Evolutionary conservation across 2,888 invertebrate genomes (phyloP).

Genomic region (Drosophila prostipennis): DNA sequence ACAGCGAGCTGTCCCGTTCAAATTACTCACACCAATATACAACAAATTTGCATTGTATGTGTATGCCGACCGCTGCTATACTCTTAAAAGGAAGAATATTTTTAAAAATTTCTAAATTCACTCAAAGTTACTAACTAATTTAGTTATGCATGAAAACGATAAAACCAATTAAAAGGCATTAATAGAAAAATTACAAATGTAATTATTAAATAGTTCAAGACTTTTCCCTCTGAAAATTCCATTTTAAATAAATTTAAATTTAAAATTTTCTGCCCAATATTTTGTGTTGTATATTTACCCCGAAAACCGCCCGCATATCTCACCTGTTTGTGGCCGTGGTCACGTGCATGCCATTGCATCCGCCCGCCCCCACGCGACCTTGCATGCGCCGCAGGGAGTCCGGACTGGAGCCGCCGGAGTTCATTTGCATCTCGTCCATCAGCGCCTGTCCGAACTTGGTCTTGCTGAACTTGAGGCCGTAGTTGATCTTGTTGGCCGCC

Average conservation of each 20-base stretch:
- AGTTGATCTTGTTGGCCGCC: conserved; percentile 91
- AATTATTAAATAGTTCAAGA: no score
- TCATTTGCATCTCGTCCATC: conserved; percentile 88
- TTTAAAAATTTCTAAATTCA: no score
- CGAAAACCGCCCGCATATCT: conserved; percentile 20
- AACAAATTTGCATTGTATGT: no score
- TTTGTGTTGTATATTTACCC: background rate
- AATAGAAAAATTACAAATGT: no score
- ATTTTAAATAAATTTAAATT: background rate
- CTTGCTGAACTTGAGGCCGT: conserved; percentile 87
- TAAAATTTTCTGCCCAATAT: no score
- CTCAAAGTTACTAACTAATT: no score
- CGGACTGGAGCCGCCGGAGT: conserved; percentile 91
- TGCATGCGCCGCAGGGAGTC: conserved; percentile 89
- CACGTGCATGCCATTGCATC: conserved; percentile 92
- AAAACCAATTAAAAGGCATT: no score
- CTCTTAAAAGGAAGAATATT: no score
- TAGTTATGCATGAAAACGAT: no score
- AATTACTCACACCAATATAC: no score
- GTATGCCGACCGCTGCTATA: no score
- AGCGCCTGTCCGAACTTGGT: conserved; percentile 90
- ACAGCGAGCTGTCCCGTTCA: no score
- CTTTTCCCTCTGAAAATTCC: background rate
- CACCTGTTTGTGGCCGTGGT: conserved; percentile 90
- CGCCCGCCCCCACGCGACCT: conserved; percentile 90